A percentile compares a stretch with the other conserved stretches of the same genome.
Evolutionary conservation across 2,888 invertebrate species (phyloP).

Genomic region (Eledona agricola): DNA sequence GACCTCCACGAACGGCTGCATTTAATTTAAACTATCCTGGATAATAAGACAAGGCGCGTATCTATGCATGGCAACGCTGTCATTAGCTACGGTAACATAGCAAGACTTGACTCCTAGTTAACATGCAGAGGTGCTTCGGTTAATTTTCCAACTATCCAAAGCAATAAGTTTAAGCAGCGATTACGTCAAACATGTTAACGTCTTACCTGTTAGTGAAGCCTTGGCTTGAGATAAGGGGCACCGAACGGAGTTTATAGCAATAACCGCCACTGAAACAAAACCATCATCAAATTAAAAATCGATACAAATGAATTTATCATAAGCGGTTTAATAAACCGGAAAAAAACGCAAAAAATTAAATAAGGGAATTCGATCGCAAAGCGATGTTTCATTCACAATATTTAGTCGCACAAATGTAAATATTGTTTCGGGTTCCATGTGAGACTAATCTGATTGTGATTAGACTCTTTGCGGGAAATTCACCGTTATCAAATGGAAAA

Average conservation of each 20-base stretch:
- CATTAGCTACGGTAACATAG: constrained; percentile 16
- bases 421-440: too few species aligned
- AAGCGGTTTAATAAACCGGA: constrained; percentile 1
- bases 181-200: constrained; percentile 14
- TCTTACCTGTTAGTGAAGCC: constrained; percentile 21
- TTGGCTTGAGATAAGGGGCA: constrained; percentile 37
- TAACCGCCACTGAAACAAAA: constrained; percentile 41
- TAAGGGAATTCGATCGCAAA: too few species aligned
- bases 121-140: constrained; percentile 16
- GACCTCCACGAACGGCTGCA: constrained; percentile 5
- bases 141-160: constrained; percentile 11
- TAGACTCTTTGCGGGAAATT: too few species aligned
- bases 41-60: constrained; percentile 11
- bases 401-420: too few species aligned
- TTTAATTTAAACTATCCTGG: constrained; percentile 19
- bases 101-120: constrained; percentile 11
- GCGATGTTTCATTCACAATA: too few species aligned
- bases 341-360: too few species aligned
- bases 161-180: constrained; percentile 3
- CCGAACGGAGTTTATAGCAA: constrained; percentile 37
- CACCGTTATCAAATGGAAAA: too few species aligned
- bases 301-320: constrained; percentile 5
- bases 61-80: constrained; percentile 22
- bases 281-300: too few species aligned
- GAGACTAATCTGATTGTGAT: too few species aligned